phyloP scores from a whole-genome alignment of 2,888 invertebrate species.

The Pteria penguin region DNA sequence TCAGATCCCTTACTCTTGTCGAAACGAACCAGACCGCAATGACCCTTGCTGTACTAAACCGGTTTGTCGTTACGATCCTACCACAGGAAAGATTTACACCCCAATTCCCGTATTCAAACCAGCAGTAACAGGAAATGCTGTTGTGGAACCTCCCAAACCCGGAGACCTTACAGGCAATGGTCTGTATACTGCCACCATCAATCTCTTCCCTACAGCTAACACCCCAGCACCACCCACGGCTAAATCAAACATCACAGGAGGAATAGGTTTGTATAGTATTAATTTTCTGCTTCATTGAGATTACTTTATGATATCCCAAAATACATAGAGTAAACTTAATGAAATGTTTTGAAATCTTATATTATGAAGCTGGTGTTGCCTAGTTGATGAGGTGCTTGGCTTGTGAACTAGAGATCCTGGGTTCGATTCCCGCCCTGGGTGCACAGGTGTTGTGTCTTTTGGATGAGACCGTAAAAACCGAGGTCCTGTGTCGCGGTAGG shows the following conservation, averaged over 20 bases:
- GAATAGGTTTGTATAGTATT: conserved; percentile 48
- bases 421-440: no score
- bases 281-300: no score
- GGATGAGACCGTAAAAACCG: no score
- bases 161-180: conserved; percentile 43
- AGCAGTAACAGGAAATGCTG: conserved; percentile 56
- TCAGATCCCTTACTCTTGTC: conserved; percentile 56
- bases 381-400: no score
- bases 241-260: conserved; percentile 46
- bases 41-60: conserved; percentile 63
- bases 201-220: conserved; percentile 50
- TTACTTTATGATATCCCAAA: background rate
- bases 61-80: conserved; percentile 56
- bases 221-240: conserved; percentile 65
- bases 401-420: no score
- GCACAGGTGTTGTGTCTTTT: no score
- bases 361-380: no score
- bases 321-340: no score
- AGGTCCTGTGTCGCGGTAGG: no score
- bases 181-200: conserved; percentile 49
- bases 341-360: no score
- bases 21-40: conserved; percentile 52
- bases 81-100: conserved; percentile 57
- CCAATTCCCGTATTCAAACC: conserved; percentile 64
- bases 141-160: conserved; percentile 60